Evolutionary conservation across 1,140 invertebrate species (phyloP).

Genomic region (Carcinoscorpius rotundicauda): DNA sequence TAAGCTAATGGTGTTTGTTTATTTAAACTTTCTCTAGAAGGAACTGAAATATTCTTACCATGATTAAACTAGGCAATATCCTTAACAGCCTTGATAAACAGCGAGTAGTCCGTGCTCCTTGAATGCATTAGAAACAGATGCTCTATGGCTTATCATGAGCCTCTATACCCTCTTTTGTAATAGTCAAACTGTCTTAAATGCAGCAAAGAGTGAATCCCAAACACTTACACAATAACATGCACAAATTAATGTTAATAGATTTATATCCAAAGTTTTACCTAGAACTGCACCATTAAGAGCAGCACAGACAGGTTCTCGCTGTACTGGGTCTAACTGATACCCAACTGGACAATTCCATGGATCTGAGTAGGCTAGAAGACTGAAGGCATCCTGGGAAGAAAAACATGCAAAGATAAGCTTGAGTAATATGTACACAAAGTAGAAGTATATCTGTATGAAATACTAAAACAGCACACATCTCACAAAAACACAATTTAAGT

Average conservation of each 20-base stretch:
- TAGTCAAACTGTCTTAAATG: slow-evolving; percentile 1
- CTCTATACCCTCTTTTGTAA: too few relatives aligned
- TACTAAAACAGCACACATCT: too few relatives aligned
- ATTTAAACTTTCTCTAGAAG: too few relatives aligned
- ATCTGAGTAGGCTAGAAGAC: slow-evolving; percentile 92
- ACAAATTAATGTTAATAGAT: neutral
- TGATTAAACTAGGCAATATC: too few relatives aligned
- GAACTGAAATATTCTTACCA: too few relatives aligned
- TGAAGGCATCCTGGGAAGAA: slow-evolving; percentile 73
- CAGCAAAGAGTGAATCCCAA: slow-evolving; percentile 12
- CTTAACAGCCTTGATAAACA: too few relatives aligned
- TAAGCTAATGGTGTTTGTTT: too few relatives aligned
- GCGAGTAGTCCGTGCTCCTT: too few relatives aligned
- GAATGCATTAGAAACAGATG: too few relatives aligned
- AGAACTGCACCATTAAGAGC: slow-evolving; percentile 93
- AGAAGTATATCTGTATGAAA: too few relatives aligned
- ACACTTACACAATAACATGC: neutral
- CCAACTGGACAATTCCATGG: slow-evolving; percentile 93
- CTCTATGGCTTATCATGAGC: too few relatives aligned
- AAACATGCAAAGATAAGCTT: slow-evolving; percentile 26
- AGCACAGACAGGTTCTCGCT: slow-evolving; percentile 86
- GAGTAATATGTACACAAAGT: neutral
- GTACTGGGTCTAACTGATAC: slow-evolving; percentile 81
- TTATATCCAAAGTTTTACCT: slow-evolving; percentile 39
- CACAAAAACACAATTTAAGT: too few relatives aligned